These are phyloP conservation scores for Chelonus formosanus DNA, from an alignment of 2,888 invertebrate genomes.

Conservation along the genomic window DNA sequence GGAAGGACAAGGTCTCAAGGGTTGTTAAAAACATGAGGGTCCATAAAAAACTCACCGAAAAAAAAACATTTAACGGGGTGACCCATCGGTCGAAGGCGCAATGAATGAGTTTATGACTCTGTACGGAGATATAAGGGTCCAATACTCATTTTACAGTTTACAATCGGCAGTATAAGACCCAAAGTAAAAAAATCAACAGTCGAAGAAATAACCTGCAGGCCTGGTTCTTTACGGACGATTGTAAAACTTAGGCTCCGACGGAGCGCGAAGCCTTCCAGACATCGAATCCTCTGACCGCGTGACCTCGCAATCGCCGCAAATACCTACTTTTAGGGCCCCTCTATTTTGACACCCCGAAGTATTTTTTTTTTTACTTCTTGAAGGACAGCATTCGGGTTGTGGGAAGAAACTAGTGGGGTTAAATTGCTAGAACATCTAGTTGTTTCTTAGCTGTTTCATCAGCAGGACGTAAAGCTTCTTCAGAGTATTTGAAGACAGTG, in stretches of 20 bases:
- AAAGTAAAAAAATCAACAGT: slow-evolving; percentile 10
- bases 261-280: slow-evolving; percentile 21
- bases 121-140: background rate
- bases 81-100: slow-evolving; percentile 34
- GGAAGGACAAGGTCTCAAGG: slow-evolving; percentile 54
- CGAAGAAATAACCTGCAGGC: slow-evolving; percentile 40
- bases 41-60: background rate
- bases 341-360: slow-evolving; percentile 38
- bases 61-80: slow-evolving; percentile 61
- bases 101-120: slow-evolving; percentile 18
- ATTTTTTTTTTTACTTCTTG: slow-evolving; percentile 46
- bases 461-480: slow-evolving; percentile 37
- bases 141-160: slow-evolving; percentile 9
- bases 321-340: slow-evolving; percentile 50
- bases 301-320: slow-evolving; percentile 53
- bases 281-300: slow-evolving; percentile 41
- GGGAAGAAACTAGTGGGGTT: slow-evolving; percentile 50
- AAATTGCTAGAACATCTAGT: slow-evolving; percentile 53
- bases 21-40: slow-evolving; percentile 55
- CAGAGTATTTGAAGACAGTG: slow-evolving; percentile 6
- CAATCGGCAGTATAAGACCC: background rate
- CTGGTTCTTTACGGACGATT: slow-evolving; percentile 25
- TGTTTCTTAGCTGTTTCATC: slow-evolving; percentile 48
- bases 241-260: slow-evolving; percentile 40
- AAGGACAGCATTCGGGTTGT: slow-evolving; percentile 53